Base-by-base conservation (phyloP, 2,888 invertebrate species). In the Ormia ochracea region DNA sequence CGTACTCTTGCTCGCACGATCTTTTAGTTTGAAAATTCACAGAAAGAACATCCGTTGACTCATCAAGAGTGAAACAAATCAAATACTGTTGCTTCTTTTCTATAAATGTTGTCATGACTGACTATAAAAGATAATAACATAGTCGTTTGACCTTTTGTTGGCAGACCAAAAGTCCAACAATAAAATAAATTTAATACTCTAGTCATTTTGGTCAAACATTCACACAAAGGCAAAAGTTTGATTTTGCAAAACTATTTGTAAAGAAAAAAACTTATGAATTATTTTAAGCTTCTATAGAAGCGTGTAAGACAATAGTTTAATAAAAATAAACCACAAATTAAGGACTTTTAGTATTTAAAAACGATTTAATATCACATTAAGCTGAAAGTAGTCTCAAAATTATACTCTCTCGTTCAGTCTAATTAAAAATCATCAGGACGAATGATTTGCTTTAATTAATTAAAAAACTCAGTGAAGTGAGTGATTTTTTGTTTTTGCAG, bases 141-240 rank as follows among this genome's bases (percentile, higher is more conserved):
- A 31, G 54, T 33, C 31, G 69, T 77, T 70, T 77, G 63, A 77
- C 76, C 76, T 77, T 77, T 77, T 77, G 48, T 9, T 70, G 43
- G 68, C 36, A 61, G 33, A 54, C 33, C 23, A 9, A 5, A 41
- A 54, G 33, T 21, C 17, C 19, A 45, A 38, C 38, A 41, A 36
- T 28, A 45, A 66, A 66, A 65, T 41, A 48, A 14, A 52, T 68
- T 54, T 54, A 28, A 61, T 61, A 36, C 12, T 45, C 54, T 63
- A 61, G 69, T 41, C 54, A 76, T 50, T 21, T 48, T 59, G 76
- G 76, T 56, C 69, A 63, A 48, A 38, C 45, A 23, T 66, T 74
- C 58, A 56, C 61, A 68, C 68, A 63, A 45, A 38, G 28, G 3
- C 17, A 69, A 31, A 45, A 56, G 28, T 68, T 68, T 68, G 14